Evolutionary conservation across 2,113 vertebrate genomes (phyloP).

Genomic region (Clinocottus analis): DNA sequence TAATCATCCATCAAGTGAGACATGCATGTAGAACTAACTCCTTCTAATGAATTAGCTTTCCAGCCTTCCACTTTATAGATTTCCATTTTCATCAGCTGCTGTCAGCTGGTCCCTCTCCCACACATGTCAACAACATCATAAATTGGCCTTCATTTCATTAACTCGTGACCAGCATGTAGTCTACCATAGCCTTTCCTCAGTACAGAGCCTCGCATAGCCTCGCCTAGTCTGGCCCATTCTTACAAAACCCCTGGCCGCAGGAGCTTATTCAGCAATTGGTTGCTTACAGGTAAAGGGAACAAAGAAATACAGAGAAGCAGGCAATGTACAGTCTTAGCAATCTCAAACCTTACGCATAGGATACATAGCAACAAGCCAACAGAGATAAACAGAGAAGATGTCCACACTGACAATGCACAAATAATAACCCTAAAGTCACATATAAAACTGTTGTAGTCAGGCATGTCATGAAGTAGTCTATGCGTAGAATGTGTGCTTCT

Average conservation of each 20-base stretch:
- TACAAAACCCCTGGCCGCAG: conserved; percentile 22
- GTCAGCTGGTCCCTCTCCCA: conserved; percentile 28
- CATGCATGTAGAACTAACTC: conserved; percentile 32
- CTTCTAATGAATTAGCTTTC: conserved; percentile 58
- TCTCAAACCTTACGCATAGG: conserved; percentile 19
- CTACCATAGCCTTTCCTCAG: conserved; percentile 1
- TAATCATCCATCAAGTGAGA: conserved; percentile 50
- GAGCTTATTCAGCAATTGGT: conserved; percentile 43
- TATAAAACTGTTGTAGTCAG: background rate
- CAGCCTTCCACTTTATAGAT: conserved; percentile 30
- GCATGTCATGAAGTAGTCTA: background rate
- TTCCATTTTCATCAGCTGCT: conserved; percentile 66
- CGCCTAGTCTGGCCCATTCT: conserved; percentile 1
- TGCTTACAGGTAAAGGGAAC: conserved; percentile 38
- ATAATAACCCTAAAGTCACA: background rate
- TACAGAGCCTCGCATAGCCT: background rate
- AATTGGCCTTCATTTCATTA: conserved; percentile 74
- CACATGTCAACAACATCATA: conserved; percentile 64
- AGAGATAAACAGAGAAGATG: background rate
- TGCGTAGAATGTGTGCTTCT: background rate
- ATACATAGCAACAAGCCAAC: conserved; percentile 26
- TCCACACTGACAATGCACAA: conserved; percentile 13
- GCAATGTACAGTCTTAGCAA: conserved; percentile 16
- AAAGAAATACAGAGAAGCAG: conserved; percentile 31
- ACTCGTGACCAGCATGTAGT: conserved; percentile 30